These are phyloP conservation scores for Melieria crassipennis DNA, from an alignment of 2,888 invertebrate species.

Conservation along the genomic window DNA sequence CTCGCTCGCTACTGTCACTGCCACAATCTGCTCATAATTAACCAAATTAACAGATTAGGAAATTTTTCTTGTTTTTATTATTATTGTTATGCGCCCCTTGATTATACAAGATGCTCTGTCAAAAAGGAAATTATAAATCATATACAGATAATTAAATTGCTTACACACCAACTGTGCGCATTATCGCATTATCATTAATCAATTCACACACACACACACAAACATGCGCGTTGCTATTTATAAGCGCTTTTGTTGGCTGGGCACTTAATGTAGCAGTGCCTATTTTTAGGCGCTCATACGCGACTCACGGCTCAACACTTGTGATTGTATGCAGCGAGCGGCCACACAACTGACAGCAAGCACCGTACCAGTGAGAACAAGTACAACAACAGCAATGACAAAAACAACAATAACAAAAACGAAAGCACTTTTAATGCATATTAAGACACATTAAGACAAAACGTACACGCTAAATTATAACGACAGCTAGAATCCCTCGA, in stretches of 20 bases:
- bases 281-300: constrained; percentile 22
- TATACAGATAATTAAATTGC: constrained; percentile 26
- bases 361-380: background rate
- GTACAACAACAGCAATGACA: background rate
- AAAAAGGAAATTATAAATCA: constrained; percentile 22
- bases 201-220: background rate
- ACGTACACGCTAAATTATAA: constrained; percentile 11
- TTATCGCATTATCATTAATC: constrained; percentile 27
- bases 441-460: constrained; percentile 4
- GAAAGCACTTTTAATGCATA: constrained; percentile 18
- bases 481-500: constrained; percentile 20
- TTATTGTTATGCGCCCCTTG: background rate
- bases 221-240: too few species aligned
- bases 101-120: background rate
- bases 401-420: constrained; percentile 15
- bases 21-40: too few species aligned
- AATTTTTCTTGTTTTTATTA: background rate
- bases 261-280: background rate
- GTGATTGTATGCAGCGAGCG: background rate
- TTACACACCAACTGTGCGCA: constrained; percentile 18
- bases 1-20: too few species aligned
- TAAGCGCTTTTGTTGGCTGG: too few species aligned
- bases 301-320: constrained; percentile 9
- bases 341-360: background rate
- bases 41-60: background rate